These are phyloP conservation scores for Pipistrellus kuhlii DNA, from an alignment of 2,797 vertebrate genomes.

Conservation along the genomic window DNA sequence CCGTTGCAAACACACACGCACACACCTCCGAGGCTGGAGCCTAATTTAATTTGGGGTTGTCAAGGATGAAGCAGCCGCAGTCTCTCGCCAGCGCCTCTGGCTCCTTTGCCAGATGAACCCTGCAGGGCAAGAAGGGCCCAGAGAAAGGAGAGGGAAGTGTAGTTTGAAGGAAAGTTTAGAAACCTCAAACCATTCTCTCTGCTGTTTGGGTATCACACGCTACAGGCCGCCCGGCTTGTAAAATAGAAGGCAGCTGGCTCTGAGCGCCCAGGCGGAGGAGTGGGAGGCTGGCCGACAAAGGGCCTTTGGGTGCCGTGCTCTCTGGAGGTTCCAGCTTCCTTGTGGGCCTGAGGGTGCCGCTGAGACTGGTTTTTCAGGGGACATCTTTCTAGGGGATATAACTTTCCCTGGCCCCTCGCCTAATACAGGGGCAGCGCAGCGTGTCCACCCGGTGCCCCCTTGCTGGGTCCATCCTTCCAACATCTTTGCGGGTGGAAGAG, in stretches of 20 bases:
- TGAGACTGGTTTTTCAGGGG: not conserved
- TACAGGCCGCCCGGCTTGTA: not conserved
- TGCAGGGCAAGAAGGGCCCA: conserved; percentile 52
- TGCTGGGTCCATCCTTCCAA: not conserved
- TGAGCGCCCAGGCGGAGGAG: not conserved
- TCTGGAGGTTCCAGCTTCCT: not conserved
- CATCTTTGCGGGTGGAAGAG: not conserved
- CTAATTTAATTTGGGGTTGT: conserved; percentile 78
- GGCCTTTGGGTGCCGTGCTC: not conserved
- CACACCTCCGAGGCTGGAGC: conserved; percentile 53
- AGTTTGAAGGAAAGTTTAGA: conserved; percentile 49
- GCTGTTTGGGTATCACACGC: conserved; percentile 37
- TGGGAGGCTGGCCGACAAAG: not conserved
- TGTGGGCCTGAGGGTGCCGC: not conserved
- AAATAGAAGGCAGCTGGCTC: not conserved
- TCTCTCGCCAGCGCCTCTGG: conserved; percentile 1
- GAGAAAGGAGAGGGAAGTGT: conserved; percentile 10
- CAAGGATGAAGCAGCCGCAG: conserved; percentile 63
- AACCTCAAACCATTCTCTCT: conserved; percentile 38
- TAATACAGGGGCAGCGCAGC: not conserved
- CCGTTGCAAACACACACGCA: not conserved
- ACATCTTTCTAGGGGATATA: not conserved
- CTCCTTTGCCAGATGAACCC: conserved; percentile 66
- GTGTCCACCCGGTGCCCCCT: accelerated
- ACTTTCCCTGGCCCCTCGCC: not conserved